These are phyloP conservation scores for Chironomus tepperi DNA, from an alignment of 1,140 invertebrate genomes.

Conservation along the genomic window DNA sequence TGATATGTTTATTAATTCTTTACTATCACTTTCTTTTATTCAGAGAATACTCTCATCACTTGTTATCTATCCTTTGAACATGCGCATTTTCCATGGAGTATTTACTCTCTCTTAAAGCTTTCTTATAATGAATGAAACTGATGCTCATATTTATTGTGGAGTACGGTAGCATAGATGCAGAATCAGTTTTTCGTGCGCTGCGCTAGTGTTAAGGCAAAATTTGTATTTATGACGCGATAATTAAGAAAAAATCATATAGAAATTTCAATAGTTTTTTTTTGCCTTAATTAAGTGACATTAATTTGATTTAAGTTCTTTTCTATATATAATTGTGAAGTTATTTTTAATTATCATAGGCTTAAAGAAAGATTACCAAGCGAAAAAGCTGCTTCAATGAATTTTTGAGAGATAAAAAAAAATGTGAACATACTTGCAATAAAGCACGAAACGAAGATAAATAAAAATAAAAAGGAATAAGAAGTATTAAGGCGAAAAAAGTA, in stretches of 20 bases:
- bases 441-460: too few species aligned
- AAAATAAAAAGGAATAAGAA: too few species aligned
- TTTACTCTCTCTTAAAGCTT: not conserved
- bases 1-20: too few species aligned
- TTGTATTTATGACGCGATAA: not conserved
- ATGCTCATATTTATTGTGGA: not conserved
- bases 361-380: too few species aligned
- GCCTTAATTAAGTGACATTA: not conserved
- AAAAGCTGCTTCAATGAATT: not conserved
- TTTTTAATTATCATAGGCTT: not conserved
- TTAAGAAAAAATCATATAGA: not conserved
- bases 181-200: not conserved
- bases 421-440: too few species aligned
- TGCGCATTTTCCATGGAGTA: too few species aligned
- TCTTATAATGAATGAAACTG: not conserved
- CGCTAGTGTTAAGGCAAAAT: not conserved
- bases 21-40: too few species aligned
- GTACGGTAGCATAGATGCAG: slow-evolving; percentile 4
- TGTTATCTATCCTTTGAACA: too few species aligned
- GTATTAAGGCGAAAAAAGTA: too few species aligned
- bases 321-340: not conserved
- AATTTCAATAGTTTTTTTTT: not conserved
- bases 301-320: not conserved
- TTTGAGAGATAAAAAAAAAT: not conserved
- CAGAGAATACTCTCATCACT: too few species aligned